Evolutionary conservation across 2,797 vertebrate species (phyloP).

Genomic region (Pseudochirops corinnae): DNA sequence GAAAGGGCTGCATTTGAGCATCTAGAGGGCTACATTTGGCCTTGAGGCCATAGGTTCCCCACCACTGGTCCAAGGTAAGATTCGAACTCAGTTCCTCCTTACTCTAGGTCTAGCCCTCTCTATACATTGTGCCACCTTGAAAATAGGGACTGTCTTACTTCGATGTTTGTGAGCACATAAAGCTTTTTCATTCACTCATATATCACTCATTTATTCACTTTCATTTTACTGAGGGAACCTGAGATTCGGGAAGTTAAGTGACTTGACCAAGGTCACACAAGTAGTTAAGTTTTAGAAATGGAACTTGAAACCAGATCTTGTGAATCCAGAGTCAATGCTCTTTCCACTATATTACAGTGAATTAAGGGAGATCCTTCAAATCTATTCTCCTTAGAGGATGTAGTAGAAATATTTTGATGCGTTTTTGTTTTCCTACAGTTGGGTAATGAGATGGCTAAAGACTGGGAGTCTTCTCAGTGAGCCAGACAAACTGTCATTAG

Average conservation of each 20-base stretch:
- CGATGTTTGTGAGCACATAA: background rate
- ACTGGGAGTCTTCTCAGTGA: background rate
- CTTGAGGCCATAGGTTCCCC: too few species aligned
- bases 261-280: background rate
- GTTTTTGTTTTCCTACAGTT: background rate
- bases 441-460: background rate
- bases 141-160: too few species aligned
- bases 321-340: background rate
- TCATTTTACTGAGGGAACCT: background rate
- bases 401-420: background rate
- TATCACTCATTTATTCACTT: background rate
- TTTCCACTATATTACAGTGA: background rate
- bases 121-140: too few species aligned
- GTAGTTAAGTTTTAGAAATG: background rate
- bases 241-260: background rate
- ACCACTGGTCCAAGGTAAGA: too few species aligned
- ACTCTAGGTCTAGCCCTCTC: too few species aligned
- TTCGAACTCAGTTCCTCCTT: background rate
- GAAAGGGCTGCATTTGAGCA: too few species aligned
- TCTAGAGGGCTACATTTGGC: too few species aligned
- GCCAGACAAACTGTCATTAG: too few species aligned
- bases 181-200: background rate
- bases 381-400: background rate
- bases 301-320: background rate
- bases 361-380: background rate